phyloP scores from a whole-genome alignment of 2,888 invertebrate species.

The Auanema freiburgensis region DNA sequence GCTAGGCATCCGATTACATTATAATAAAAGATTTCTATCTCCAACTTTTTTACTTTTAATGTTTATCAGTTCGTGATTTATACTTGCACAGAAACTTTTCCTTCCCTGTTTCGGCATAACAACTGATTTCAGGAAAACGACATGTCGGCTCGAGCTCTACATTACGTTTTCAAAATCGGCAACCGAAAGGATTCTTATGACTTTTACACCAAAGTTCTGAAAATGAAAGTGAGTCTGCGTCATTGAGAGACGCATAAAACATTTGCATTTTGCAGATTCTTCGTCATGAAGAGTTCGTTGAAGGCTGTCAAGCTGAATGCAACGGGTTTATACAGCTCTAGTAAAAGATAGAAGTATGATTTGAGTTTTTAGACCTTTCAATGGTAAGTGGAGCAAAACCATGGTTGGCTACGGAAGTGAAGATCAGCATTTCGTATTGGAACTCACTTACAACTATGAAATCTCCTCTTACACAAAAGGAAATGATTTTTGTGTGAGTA shows the following conservation, averaged over 20 bases:
- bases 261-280: slow-evolving; percentile 27
- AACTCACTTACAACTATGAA: slow-evolving; percentile 95
- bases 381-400: slow-evolving; percentile 97
- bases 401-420: slow-evolving; percentile 98
- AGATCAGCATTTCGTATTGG: slow-evolving; percentile 89
- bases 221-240: slow-evolving; percentile 81
- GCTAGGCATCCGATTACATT: no score
- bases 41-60: no score
- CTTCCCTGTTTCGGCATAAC: no score
- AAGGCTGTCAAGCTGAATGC: slow-evolving; percentile 94
- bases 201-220: slow-evolving; percentile 86
- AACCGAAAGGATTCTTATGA: slow-evolving; percentile 81
- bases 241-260: background rate
- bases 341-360: background rate
- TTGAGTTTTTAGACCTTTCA: slow-evolving; percentile 78
- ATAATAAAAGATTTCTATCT: no score
- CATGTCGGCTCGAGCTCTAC: slow-evolving; percentile 75
- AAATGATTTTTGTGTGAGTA: slow-evolving; percentile 77
- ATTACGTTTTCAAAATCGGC: slow-evolving; percentile 94
- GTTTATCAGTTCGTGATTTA: no score
- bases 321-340: slow-evolving; percentile 76
- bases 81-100: no score
- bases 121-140: background rate
- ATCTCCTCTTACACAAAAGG: slow-evolving; percentile 83
- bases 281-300: slow-evolving; percentile 93